Evolutionary conservation across 1,140 invertebrate genomes (phyloP).

Genomic region (Diorhabda elongata): DNA sequence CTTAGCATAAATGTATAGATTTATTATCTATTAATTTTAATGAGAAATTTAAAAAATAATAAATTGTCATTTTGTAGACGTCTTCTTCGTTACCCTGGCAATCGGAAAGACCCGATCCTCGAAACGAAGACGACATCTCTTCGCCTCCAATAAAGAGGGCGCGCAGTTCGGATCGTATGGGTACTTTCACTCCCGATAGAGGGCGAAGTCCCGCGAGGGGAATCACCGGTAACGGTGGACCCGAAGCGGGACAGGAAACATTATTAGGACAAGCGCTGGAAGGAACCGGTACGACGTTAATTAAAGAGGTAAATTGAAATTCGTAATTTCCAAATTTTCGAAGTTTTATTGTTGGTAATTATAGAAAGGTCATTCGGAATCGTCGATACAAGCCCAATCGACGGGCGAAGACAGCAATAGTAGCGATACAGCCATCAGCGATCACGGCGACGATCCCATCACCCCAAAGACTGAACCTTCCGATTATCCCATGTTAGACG

Average conservation of each 20-base stretch:
- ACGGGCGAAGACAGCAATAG: conserved; percentile 75
- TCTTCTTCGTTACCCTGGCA: conserved; percentile 52
- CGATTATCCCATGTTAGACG: conserved; percentile 58
- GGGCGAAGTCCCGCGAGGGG: conserved; percentile 50
- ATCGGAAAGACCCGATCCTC: conserved; percentile 47
- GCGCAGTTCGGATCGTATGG: conserved; percentile 47
- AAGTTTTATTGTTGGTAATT: neutral
- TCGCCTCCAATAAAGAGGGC: conserved; percentile 56
- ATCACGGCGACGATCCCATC: conserved; percentile 53
- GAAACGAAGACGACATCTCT: conserved; percentile 47
- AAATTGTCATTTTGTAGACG: conserved; percentile 28
- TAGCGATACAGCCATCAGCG: conserved; percentile 63
- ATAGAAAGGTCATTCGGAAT: conserved; percentile 49
- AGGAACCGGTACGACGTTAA: conserved; percentile 56
- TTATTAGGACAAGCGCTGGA: conserved; percentile 72
- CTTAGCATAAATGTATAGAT: too few relatives aligned
- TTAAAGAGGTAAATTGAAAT: conserved; percentile 42
- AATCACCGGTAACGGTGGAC: conserved; percentile 44
- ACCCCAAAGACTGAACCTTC: conserved; percentile 59
- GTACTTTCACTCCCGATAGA: conserved; percentile 35
- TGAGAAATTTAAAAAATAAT: too few relatives aligned
- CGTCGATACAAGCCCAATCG: conserved; percentile 61
- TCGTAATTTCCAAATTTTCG: neutral
- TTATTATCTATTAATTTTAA: too few relatives aligned
- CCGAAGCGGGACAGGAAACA: conserved; percentile 64